A percentile compares a stretch with the other conserved stretches of the same genome.
These are phyloP conservation scores for Phainopepla nitens DNA, from an alignment of 2,113 vertebrate species.

Conservation along the genomic window DNA sequence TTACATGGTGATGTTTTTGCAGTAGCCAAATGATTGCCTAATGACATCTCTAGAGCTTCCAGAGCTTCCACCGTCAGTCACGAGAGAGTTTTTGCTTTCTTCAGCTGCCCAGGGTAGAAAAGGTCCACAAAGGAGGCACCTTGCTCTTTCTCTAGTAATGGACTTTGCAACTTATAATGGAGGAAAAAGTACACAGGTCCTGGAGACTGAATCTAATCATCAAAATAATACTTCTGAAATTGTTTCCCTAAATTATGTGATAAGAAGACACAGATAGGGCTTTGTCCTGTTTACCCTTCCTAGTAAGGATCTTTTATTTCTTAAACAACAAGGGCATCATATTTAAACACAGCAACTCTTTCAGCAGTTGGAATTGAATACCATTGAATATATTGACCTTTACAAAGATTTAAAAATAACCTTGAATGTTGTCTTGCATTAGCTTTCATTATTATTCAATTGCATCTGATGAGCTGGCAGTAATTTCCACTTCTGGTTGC, in stretches of 20 bases:
- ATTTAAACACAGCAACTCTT: not conserved
- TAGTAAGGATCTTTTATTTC: not conserved
- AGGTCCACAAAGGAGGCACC: not conserved
- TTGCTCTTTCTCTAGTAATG: not conserved
- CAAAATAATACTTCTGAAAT: not conserved
- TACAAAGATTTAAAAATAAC: constrained; percentile 46
- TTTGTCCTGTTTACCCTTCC: constrained; percentile 34
- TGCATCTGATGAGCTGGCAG: constrained; percentile 47
- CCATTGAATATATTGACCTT: constrained; percentile 57
- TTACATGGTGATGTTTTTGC: not conserved
- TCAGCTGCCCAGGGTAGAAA: not conserved
- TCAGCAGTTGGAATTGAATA: constrained; percentile 19
- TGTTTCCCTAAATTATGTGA: not conserved
- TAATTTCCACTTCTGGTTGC: constrained; percentile 41
- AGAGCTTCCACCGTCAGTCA: not conserved
- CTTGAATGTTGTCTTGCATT: constrained; percentile 45
- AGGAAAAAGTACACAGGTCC: not conserved
- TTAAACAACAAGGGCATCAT: constrained; percentile 9
- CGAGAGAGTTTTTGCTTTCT: not conserved
- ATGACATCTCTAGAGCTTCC: not conserved
- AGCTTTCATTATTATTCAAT: constrained; percentile 48
- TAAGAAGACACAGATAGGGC: not conserved
- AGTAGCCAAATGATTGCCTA: not conserved
- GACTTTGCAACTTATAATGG: not conserved
- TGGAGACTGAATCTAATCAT: not conserved